These are phyloP conservation scores for Miniopterus natalensis DNA, from an alignment of 2,113 vertebrate genomes.

Conservation along the genomic window DNA sequence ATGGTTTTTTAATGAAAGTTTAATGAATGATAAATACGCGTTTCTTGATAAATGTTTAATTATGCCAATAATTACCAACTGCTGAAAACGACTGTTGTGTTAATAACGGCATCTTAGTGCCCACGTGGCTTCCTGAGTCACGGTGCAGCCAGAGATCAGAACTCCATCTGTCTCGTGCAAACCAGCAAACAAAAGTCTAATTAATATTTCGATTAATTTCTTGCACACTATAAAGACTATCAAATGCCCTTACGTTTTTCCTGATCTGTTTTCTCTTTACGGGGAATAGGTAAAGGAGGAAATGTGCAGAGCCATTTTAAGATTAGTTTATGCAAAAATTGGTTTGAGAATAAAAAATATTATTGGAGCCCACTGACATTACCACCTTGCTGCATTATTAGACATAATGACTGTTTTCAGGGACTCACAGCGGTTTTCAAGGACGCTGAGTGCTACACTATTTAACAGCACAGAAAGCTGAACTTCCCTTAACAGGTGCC, in stretches of 20 bases:
- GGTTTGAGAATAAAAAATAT: background rate
- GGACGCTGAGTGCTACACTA: background rate
- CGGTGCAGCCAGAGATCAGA: conserved; percentile 89
- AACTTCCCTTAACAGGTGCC: background rate
- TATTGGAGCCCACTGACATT: background rate
- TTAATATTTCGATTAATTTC: conserved; percentile 91
- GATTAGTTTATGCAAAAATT: conserved; percentile 45
- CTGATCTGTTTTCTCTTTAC: conserved; percentile 67
- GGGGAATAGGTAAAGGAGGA: conserved; percentile 65
- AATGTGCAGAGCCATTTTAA: conserved; percentile 50
- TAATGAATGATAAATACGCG: conserved; percentile 94
- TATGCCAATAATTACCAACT: conserved; percentile 95
- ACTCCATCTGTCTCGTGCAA: conserved; percentile 90
- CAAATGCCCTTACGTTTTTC: conserved; percentile 78
- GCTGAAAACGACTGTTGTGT: conserved; percentile 94
- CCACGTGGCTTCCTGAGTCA: conserved; percentile 91
- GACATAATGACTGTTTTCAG: background rate
- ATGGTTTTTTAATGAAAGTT: conserved; percentile 94
- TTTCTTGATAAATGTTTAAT: conserved; percentile 95
- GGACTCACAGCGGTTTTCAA: background rate
- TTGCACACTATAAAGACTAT: conserved; percentile 83
- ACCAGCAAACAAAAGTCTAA: conserved; percentile 90
- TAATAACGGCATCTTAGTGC: conserved; percentile 92
- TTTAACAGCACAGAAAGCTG: background rate
- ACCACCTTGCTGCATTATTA: background rate